Base-by-base conservation (phyloP, 2,888 invertebrate species). In the Cistogaster globosa region DNA sequence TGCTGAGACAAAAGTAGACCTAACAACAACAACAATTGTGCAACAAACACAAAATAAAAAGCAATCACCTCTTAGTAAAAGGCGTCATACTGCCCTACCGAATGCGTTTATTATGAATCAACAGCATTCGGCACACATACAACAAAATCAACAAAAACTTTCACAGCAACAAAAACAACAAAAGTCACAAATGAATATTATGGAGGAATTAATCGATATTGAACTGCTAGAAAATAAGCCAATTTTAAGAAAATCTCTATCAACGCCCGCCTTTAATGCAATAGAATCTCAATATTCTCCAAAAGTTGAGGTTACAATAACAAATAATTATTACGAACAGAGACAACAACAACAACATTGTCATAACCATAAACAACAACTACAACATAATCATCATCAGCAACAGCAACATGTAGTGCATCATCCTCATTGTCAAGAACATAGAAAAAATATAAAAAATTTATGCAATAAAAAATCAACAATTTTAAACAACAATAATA, bases 101-200 rank as follows among this genome's bases (percentile, higher is more conserved):
- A 78, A 79, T 63, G 55, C 82, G 20, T 62, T 85, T 60, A 82
- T 82, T 71, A 71, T 60, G 78, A 85, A 85, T 75, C 80, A 83
- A 69, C 86, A 88, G 67, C 87, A 86, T 87, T 88, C 88, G 88
- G 83, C 87, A 87, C 69, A 71, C 58, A 68, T 60, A 68, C 77
- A 75, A 60, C 62, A 67, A 62, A 53, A 68, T 62, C 74, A 77
- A 4, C 32, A 57, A 7, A 80, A 22, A 83, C 87, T 65, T 42
- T 12, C 1, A 18, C 75, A 71, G 20, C 67, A 45, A 60, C 26
- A 76, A 57, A 65, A 67, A 8, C 60, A 53, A 26, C 53, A 76
- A 84, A 67, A 69, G 69, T 68, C 84, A 68, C 74, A 80, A 67
- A 79, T 20, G 78, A 63, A 77, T 80, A 78, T 45, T 36, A 68